Conservation (phyloP, 2,888 invertebrate genomes). For the Drosophila kanekoi region DNA sequence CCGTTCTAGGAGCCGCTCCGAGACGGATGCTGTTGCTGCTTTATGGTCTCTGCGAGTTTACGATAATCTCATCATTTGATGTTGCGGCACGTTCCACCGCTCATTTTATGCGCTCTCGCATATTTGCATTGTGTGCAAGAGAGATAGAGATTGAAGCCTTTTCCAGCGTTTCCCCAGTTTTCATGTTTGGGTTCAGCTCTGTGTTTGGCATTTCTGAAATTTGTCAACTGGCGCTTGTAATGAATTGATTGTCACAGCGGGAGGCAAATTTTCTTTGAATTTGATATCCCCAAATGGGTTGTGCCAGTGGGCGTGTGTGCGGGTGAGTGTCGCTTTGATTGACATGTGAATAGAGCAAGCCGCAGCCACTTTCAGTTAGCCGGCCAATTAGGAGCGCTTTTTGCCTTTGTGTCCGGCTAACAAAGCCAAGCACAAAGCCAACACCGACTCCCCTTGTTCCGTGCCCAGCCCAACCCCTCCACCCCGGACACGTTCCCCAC, state of each 20-base stretch:
- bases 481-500: slow-evolving; percentile 3
- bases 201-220: slow-evolving; percentile 58
- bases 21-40: slow-evolving; percentile 31
- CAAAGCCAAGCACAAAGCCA: slow-evolving; percentile 72
- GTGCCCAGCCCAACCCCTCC: neutral
- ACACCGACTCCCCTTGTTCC: slow-evolving; percentile 16
- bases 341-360: slow-evolving; percentile 80
- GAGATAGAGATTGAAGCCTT: slow-evolving; percentile 44
- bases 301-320: slow-evolving; percentile 11
- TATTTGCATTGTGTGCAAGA: slow-evolving; percentile 64
- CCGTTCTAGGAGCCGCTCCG: slow-evolving; percentile 22
- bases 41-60: slow-evolving; percentile 64
- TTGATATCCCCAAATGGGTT: slow-evolving; percentile 53
- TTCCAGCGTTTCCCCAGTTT: slow-evolving; percentile 25
- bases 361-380: slow-evolving; percentile 74
- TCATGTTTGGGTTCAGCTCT: slow-evolving; percentile 4
- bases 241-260: slow-evolving; percentile 78
- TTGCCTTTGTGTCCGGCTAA: slow-evolving; percentile 73
- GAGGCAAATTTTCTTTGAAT: slow-evolving; percentile 63
- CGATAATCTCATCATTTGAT: slow-evolving; percentile 73
- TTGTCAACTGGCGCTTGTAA: slow-evolving; percentile 71
- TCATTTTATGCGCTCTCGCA: slow-evolving; percentile 71
- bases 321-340: slow-evolving; percentile 58
- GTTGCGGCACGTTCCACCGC: slow-evolving; percentile 71
- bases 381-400: slow-evolving; percentile 78